Conservation (phyloP, 2,797 vertebrate genomes). For the Oreochromis grahami region DNA sequence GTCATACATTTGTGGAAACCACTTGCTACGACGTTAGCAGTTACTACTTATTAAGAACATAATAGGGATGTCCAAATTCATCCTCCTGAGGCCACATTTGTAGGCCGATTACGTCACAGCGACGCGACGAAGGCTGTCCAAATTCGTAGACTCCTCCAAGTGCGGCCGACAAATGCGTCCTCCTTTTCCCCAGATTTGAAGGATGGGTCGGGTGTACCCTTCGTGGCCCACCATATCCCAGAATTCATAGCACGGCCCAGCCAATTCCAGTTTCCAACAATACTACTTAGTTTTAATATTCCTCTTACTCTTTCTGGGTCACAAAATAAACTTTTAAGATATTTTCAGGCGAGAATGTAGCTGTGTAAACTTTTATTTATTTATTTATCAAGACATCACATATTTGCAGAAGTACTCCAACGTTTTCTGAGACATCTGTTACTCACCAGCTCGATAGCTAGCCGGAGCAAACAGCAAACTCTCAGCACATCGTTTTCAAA, state of each 20-base stretch:
- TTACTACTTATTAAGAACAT: background rate
- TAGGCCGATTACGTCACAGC: background rate
- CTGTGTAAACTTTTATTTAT: background rate
- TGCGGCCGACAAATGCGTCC: background rate
- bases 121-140: accelerated
- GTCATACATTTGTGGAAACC: background rate
- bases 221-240: background rate
- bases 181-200: background rate
- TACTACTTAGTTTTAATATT: background rate
- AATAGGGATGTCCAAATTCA: background rate
- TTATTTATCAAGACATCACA: background rate
- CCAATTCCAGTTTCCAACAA: accelerated
- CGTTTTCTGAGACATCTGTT: accelerated
- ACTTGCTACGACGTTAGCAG: background rate
- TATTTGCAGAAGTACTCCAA: background rate
- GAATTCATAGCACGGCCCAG: accelerated
- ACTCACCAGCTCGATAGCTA: background rate
- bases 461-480: accelerated
- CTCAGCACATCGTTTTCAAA: background rate
- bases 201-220: background rate
- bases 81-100: background rate
- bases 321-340: background rate
- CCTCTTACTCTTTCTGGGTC: background rate
- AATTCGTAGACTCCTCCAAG: background rate
- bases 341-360: accelerated